Base-by-base conservation (phyloP, 2,797 vertebrate species). In the Syndactyla subalaris region DNA sequence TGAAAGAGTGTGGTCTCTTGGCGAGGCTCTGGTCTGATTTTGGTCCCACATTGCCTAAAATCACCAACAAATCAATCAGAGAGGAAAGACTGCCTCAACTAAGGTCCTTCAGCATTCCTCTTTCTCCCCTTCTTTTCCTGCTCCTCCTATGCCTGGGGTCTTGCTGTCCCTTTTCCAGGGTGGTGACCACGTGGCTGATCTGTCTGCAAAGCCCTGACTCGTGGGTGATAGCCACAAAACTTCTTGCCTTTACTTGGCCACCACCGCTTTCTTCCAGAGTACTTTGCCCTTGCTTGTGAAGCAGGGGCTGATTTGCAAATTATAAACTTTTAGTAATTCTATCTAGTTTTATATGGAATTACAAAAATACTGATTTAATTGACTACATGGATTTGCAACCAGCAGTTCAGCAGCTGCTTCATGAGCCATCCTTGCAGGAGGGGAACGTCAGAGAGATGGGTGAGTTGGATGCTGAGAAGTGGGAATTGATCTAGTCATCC, bases 381-480 rank as follows among this genome's bases (percentile, higher is more conserved):
- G 70, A 57, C 63, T 78, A 63, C n/a, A 18, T 55, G 66, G 46
- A 81, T 81, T 95, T 89, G 71, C 88, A 92, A 38, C 30, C 58
- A 90, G 79, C 57, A 88, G 38, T 89, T 96, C 76, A 88, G 83
- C 80, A 93, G 80, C 85, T 94, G 83, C 74, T 92, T 86, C 54
- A 18, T 78, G 59, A 94, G 63, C 76, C 58, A 51, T 78, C 58
- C 54, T 81, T 93, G 79, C 80, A 94, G 92, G 71, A 94, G 55
- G 55, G 48, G 34, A 94, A 59, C 51, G 85, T 94, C 55, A 70
- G 77, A 93, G 79, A 86, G 76, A 72, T 72, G 71, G 55, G 54
- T 48, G 93, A 92, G 88, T 70, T 95, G 76, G 65, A 93, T 90
- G 90, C 63, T 95, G 71, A 90, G 80, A 79, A 92, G 54, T 90